These are phyloP conservation scores for Gymnobelideus leadbeateri DNA, from an alignment of 2,113 vertebrate genomes.

Conservation along the genomic window DNA sequence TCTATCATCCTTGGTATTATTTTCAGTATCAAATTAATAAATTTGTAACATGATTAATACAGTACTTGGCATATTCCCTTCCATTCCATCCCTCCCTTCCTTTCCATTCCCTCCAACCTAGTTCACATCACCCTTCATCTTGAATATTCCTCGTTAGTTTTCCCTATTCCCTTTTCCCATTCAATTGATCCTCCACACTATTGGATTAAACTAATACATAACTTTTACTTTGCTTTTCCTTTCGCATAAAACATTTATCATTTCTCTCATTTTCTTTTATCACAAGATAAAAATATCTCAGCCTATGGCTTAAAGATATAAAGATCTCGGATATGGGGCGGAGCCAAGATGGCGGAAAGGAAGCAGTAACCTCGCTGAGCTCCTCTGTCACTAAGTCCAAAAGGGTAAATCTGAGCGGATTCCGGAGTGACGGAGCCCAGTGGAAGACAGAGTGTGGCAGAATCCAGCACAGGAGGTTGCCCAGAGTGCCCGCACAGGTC, in stretches of 20 bases:
- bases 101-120: background rate
- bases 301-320: background rate
- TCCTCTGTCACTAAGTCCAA: too few relatives aligned
- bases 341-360: too few relatives aligned
- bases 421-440: too few relatives aligned
- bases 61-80: background rate
- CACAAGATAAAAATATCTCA: too few relatives aligned
- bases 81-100: background rate
- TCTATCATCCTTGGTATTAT: background rate
- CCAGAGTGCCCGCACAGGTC: too few relatives aligned
- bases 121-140: background rate
- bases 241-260: background rate
- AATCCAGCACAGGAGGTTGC: too few relatives aligned
- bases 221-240: background rate
- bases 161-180: background rate
- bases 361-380: too few relatives aligned
- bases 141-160: background rate
- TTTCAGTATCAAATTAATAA: background rate
- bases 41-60: background rate
- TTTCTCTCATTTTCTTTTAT: background rate
- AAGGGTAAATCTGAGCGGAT: too few relatives aligned
- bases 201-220: background rate
- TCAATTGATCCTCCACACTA: background rate
- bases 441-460: too few relatives aligned
- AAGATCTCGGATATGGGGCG: too few relatives aligned